A percentile compares a stretch with the other conserved stretches of the same genome.
Conservation (phyloP, 2,113 vertebrate species). For the Beaufortia kweichowensis region DNA sequence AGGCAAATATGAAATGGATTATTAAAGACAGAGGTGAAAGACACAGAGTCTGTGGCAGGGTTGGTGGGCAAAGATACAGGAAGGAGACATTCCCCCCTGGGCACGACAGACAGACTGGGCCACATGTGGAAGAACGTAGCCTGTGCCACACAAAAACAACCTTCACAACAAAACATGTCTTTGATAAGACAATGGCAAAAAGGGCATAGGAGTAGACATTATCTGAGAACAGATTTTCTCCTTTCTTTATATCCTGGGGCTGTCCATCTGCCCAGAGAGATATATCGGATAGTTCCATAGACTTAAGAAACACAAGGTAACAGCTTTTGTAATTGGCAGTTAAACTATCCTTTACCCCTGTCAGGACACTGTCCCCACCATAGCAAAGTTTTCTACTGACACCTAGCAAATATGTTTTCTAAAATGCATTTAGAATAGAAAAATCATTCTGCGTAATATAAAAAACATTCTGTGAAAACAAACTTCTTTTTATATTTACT, state of each 20-base stretch:
- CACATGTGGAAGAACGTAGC: conserved; percentile 38
- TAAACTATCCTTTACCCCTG: not conserved
- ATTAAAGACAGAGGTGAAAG: conserved; percentile 14
- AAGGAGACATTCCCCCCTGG: conserved; percentile 29
- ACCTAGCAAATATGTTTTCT: too few species aligned
- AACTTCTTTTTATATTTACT: too few species aligned
- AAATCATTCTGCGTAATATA: too few species aligned
- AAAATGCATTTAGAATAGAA: not conserved
- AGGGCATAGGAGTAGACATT: conserved; percentile 28
- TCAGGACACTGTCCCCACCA: not conserved
- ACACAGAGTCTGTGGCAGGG: not conserved
- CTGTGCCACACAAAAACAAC: not conserved
- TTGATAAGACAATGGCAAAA: conserved; percentile 15
- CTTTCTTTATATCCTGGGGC: not conserved
- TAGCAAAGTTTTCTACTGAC: not conserved
- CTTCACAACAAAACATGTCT: conserved; percentile 11
- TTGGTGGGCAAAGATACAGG: conserved; percentile 23
- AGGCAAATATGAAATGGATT: conserved; percentile 1
- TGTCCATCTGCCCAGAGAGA: conserved; percentile 20
- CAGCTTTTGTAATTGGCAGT: conserved; percentile 40
- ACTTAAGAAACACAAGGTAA: conserved; percentile 29
- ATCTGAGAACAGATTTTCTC: conserved; percentile 32
- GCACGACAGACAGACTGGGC: conserved; percentile 37
- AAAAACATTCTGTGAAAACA: too few species aligned
- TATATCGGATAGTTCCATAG: not conserved